phyloP scores from a whole-genome alignment of 2,888 invertebrate genomes.

The Rugalucina vietnamica region DNA sequence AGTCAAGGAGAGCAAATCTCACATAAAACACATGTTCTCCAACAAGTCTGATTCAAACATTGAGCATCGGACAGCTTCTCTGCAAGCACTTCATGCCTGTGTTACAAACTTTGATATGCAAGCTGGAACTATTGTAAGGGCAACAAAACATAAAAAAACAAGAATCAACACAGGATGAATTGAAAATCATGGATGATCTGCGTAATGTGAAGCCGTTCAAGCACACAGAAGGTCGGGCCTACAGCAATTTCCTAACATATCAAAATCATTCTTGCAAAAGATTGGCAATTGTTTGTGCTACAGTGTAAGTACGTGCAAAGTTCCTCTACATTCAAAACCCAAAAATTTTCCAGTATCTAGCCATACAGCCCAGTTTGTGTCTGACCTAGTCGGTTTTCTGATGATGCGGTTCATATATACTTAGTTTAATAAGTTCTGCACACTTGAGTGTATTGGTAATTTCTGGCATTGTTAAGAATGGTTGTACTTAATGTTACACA shows the following conservation, averaged over 20 bases:
- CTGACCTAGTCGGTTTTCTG: too few species aligned
- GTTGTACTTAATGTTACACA: too few species aligned
- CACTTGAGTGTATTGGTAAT: too few species aligned
- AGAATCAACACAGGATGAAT: not conserved
- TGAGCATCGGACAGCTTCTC: constrained; percentile 1
- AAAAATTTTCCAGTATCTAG: too few species aligned
- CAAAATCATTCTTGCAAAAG: not conserved
- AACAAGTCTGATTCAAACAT: constrained; percentile 19
- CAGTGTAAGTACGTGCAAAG: too few species aligned
- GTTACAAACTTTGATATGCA: not conserved
- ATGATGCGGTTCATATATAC: too few species aligned
- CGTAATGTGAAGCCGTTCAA: constrained; percentile 3
- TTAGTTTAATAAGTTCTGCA: too few species aligned
- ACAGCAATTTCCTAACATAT: not conserved
- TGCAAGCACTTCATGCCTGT: constrained; percentile 2
- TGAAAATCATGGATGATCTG: constrained; percentile 16
- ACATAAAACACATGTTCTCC: constrained; percentile 19
- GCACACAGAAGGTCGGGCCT: not conserved
- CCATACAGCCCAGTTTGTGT: too few species aligned
- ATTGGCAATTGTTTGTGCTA: not conserved
- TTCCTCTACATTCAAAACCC: too few species aligned
- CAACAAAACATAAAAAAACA: constrained; percentile 19
- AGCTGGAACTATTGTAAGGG: not conserved
- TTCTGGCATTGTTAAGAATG: too few species aligned
- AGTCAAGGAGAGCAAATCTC: constrained; percentile 16